Percentiles rank a stretch among this genome's conserved stretches.
These are phyloP conservation scores for Drosophila subpulchrella DNA, from an alignment of 1,140 invertebrate species.

Conservation along the genomic window DNA sequence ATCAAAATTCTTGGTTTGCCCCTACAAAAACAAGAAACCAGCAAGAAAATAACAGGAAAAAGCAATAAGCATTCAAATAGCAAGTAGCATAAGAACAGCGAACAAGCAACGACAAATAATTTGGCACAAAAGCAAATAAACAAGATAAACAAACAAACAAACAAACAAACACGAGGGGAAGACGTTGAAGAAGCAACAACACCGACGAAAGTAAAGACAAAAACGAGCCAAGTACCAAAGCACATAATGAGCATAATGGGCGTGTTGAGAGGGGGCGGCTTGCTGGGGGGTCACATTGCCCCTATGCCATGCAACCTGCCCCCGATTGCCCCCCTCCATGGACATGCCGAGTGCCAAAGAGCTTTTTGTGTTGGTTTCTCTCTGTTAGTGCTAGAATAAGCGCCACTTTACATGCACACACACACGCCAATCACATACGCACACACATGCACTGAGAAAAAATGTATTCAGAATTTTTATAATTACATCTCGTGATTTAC, in stretches of 20 bases:
- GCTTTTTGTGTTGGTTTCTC: conserved; percentile 60
- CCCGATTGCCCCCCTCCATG: not conserved
- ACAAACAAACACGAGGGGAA: conserved; percentile 21
- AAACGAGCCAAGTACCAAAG: conserved; percentile 62
- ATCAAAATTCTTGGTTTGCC: conserved; percentile 34
- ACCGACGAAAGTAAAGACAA: conserved; percentile 37
- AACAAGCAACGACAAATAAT: conserved; percentile 63
- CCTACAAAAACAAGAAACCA: conserved; percentile 2
- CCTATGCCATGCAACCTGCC: conserved; percentile 1
- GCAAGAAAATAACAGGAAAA: conserved; percentile 33
- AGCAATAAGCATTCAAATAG: conserved; percentile 60
- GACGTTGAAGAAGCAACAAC: conserved; percentile 25
- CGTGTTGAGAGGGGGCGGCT: conserved; percentile 27
- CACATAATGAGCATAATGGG: conserved; percentile 71
- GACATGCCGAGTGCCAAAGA: conserved; percentile 58
- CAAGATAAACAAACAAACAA: conserved; percentile 40
- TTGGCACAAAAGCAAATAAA: conserved; percentile 69
- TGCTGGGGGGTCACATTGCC: conserved; percentile 22
- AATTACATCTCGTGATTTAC: too few relatives aligned
- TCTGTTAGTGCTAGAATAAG: conserved; percentile 63
- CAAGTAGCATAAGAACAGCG: conserved; percentile 42
- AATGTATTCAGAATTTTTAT: too few relatives aligned
- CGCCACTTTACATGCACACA: conserved; percentile 61
- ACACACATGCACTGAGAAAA: conserved; percentile 2
- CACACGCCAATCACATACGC: conserved; percentile 15